These are phyloP conservation scores for Palaemon carinicauda DNA, from an alignment of 1,140 invertebrate genomes.

Conservation along the genomic window DNA sequence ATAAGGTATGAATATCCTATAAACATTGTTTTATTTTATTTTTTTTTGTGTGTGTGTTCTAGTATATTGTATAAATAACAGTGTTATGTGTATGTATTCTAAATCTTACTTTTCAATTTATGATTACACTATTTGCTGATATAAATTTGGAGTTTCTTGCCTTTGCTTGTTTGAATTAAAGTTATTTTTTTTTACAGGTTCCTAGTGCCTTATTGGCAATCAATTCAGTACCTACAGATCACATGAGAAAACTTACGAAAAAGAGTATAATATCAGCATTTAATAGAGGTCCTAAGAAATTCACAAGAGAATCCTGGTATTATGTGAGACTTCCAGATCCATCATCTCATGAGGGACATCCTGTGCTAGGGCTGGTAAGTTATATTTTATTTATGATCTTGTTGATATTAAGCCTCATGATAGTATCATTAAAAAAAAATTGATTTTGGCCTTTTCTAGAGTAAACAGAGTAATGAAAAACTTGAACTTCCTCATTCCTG, in stretches of 20 bases:
- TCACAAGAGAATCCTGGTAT: constrained; percentile 53
- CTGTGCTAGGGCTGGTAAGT: constrained; percentile 48
- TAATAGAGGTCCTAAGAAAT: constrained; percentile 12
- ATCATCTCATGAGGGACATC: constrained; percentile 43
- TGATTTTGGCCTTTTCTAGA: too few relatives aligned
- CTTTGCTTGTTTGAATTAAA: too few relatives aligned
- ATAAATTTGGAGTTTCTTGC: not conserved
- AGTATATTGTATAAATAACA: not conserved
- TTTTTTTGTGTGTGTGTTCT: too few relatives aligned
- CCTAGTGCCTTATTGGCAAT: constrained; percentile 38
- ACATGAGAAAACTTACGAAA: constrained; percentile 51
- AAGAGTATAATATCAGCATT: constrained; percentile 40
- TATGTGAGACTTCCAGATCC: constrained; percentile 54
- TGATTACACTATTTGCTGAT: not conserved
- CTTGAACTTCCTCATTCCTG: too few relatives aligned
- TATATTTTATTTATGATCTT: too few relatives aligned
- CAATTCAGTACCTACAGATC: constrained; percentile 49
- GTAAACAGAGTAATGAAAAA: too few relatives aligned
- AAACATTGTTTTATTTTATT: too few relatives aligned
- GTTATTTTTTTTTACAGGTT: constrained; percentile 5
- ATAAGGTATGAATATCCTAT: constrained; percentile 20
- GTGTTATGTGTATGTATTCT: not conserved
- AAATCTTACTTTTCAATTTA: not conserved
- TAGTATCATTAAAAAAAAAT: too few relatives aligned
- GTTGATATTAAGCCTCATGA: too few relatives aligned